Conservation (phyloP, 2,113 vertebrate genomes). For the Diadophis punctatus region DNA sequence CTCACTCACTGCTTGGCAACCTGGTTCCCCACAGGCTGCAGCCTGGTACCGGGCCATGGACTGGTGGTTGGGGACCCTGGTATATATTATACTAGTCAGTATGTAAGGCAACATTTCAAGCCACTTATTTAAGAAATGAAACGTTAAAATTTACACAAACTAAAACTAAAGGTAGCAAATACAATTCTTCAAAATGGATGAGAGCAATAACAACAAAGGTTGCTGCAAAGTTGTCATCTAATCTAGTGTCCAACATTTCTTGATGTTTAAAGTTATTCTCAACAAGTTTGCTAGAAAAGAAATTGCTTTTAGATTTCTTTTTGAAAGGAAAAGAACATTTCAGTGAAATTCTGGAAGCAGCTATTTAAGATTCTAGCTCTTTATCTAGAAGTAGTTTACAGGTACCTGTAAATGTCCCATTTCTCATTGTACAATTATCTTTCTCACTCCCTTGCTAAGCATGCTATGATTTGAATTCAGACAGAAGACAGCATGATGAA, state of each 20-base stretch:
- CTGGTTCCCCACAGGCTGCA: background rate
- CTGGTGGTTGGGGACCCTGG: background rate
- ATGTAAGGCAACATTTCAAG: background rate
- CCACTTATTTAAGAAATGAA: background rate
- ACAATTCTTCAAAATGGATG: background rate
- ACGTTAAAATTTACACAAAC: background rate
- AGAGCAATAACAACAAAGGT: background rate
- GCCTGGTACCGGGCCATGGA: background rate
- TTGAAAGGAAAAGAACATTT: background rate
- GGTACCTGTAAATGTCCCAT: background rate
- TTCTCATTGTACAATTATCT: background rate
- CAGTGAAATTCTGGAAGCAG: background rate
- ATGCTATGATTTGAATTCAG: background rate
- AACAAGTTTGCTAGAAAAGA: background rate
- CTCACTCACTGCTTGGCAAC: background rate
- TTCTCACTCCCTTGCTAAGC: background rate
- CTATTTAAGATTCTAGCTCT: background rate
- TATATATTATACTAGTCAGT: background rate
- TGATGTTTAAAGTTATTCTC: background rate
- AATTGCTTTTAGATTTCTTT: background rate
- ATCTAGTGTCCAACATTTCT: background rate
- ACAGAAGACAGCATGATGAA: background rate
- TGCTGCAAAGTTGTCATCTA: background rate
- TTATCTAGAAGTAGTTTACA: background rate
- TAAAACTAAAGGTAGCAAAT: slow-evolving; percentile 7